A percentile compares a stretch with the other conserved stretches of the same genome.
Evolutionary conservation across 2,888 invertebrate genomes (phyloP).

Genomic region (Drosophila demipolita): DNA sequence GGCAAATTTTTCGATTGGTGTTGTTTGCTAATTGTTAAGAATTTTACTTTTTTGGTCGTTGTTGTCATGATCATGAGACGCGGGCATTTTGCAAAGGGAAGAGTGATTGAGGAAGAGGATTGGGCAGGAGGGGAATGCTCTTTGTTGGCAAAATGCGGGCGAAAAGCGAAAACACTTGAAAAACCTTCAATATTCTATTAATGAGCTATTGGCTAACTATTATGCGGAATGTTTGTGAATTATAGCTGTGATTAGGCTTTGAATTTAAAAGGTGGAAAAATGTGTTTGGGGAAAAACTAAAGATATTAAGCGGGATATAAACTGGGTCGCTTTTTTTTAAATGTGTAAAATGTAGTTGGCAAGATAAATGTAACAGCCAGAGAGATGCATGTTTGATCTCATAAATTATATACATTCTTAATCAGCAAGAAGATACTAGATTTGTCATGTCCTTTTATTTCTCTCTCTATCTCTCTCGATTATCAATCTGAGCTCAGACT

Average conservation of each 20-base stretch:
- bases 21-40: slow-evolving; percentile 62
- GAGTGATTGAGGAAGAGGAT: not conserved
- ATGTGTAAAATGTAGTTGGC: not conserved
- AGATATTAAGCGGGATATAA: not conserved
- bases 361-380: no score
- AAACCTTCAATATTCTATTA: slow-evolving; percentile 21
- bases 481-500: no score
- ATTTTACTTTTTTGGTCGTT: slow-evolving; percentile 26
- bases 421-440: no score
- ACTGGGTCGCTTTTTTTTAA: not conserved
- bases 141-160: slow-evolving; percentile 42
- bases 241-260: not conserved
- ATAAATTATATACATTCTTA: no score
- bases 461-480: no score
- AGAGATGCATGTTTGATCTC: no score
- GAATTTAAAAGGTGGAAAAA: slow-evolving; percentile 4
- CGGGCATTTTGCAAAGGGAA: slow-evolving; percentile 29
- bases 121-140: not conserved
- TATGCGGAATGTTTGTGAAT: not conserved
- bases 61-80: slow-evolving; percentile 43
- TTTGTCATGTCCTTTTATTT: no score
- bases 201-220: slow-evolving; percentile 14
- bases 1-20: slow-evolving; percentile 47
- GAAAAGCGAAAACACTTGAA: not conserved
- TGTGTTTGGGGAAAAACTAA: not conserved